Percentiles rank a stretch among this genome's conserved stretches.
These are phyloP conservation scores for Phengaris alcon DNA, from an alignment of 2,888 invertebrate species.

Conservation along the genomic window DNA sequence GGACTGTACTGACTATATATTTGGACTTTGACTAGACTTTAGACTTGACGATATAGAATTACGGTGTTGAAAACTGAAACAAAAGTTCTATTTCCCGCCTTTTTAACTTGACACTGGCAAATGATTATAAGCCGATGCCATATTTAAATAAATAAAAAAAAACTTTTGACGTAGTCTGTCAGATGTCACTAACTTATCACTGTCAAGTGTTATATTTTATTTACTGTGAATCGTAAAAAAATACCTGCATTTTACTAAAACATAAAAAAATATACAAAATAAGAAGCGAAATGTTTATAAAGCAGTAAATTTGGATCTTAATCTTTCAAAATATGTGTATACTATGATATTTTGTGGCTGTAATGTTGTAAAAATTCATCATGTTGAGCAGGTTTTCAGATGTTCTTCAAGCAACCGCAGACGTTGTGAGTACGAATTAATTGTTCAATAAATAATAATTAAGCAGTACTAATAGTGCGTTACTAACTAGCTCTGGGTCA, in stretches of 20 bases:
- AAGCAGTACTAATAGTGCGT: background rate
- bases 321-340: background rate
- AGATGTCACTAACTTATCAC: background rate
- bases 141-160: no score
- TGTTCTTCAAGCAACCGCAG: constrained; percentile 76
- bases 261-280: background rate
- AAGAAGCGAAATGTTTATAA: background rate
- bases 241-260: background rate
- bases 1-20: no score
- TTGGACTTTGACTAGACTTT: no score
- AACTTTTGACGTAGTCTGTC: background rate
- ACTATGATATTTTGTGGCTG: background rate
- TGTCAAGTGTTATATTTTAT: background rate
- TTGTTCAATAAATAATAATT: background rate
- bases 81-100: no score
- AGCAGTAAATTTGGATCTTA: background rate
- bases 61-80: no score
- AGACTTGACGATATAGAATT: no score
- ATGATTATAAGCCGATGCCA: no score
- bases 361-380: constrained; percentile 39
- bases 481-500: background rate
- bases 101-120: no score
- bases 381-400: constrained; percentile 79
- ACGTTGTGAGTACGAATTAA: constrained; percentile 67
- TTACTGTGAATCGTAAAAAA: constrained; percentile 5